phyloP scores from a whole-genome alignment of 2,888 invertebrate species.

The Pseudoips prasinana region DNA sequence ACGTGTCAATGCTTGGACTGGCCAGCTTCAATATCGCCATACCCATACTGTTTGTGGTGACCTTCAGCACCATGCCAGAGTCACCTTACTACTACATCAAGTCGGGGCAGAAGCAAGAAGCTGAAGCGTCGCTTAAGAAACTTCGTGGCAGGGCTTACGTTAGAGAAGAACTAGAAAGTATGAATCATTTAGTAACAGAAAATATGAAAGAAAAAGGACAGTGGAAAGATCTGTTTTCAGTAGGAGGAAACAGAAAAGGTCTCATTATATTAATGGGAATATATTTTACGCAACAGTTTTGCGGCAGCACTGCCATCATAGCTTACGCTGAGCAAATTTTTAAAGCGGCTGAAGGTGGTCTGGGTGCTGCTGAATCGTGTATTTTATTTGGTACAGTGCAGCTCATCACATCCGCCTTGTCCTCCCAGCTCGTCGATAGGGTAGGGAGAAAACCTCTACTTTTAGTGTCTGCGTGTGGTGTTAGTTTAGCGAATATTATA shows the following conservation, averaged over 20 bases:
- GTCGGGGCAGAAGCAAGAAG: constrained; percentile 71
- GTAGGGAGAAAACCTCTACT: constrained; percentile 83
- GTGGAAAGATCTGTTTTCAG: constrained; percentile 70
- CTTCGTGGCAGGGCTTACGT: constrained; percentile 81
- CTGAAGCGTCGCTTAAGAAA: constrained; percentile 78
- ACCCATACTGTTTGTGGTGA: constrained; percentile 78
- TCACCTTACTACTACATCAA: constrained; percentile 84
- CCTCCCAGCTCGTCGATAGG: constrained; percentile 82
- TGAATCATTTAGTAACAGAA: constrained; percentile 76
- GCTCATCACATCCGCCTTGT: constrained; percentile 78
- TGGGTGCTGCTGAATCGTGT: constrained; percentile 74
- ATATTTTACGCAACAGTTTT: constrained; percentile 84
- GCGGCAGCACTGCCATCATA: constrained; percentile 82
- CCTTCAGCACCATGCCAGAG: constrained; percentile 84
- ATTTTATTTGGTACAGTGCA: constrained; percentile 80
- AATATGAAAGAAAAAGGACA: constrained; percentile 76
- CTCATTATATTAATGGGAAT: constrained; percentile 82
- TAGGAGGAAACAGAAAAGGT: constrained; percentile 78
- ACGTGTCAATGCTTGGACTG: constrained; percentile 78
- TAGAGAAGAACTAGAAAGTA: constrained; percentile 77
- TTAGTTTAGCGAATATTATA: constrained; percentile 75
- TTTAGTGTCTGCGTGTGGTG: constrained; percentile 80
- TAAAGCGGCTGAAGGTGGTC: constrained; percentile 69
- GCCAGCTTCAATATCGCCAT: constrained; percentile 81
- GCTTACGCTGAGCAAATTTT: constrained; percentile 84